These are phyloP conservation scores for Alsophila aescularia DNA, from an alignment of 2,888 invertebrate species.

Conservation along the genomic window DNA sequence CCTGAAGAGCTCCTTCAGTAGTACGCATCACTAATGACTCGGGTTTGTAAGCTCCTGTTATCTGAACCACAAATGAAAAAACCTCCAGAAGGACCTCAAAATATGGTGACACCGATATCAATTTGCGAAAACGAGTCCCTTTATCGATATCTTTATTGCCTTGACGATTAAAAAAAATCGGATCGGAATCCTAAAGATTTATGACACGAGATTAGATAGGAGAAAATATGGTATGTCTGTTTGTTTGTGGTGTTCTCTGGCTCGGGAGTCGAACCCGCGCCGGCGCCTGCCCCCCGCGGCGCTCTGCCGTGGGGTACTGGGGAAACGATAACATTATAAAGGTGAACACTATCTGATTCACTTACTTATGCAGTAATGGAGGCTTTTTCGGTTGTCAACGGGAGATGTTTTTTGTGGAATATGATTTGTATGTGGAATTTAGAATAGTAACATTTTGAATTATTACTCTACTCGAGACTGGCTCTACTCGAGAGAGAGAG, in stretches of 20 bases:
- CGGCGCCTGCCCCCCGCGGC: constrained; percentile 66
- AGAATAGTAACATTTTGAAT: neutral
- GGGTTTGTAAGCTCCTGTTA: constrained; percentile 17
- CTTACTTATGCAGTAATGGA: constrained; percentile 33
- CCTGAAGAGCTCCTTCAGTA: no score
- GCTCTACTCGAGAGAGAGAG: no score
- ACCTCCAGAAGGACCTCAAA: constrained; percentile 17
- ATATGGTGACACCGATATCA: constrained; percentile 20
- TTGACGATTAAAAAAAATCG: constrained; percentile 43
- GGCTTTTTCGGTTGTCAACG: constrained; percentile 34
- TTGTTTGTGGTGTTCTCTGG: constrained; percentile 25
- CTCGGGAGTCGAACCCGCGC: constrained; percentile 40
- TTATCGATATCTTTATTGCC: constrained; percentile 41
- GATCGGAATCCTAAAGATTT: constrained; percentile 48
- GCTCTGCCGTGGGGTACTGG: constrained; percentile 32
- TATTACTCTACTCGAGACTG: no score
- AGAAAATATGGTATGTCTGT: constrained; percentile 49
- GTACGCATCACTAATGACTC: no score
- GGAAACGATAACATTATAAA: constrained; percentile 20
- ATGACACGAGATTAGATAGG: constrained; percentile 53
- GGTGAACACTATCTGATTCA: constrained; percentile 27
- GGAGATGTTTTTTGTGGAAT: constrained; percentile 1
- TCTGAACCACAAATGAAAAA: constrained; percentile 7
- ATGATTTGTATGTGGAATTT: neutral
- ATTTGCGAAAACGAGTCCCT: constrained; percentile 38